Base-by-base conservation (phyloP, 2,113 vertebrate genomes). In the Halichoerus grypus region DNA sequence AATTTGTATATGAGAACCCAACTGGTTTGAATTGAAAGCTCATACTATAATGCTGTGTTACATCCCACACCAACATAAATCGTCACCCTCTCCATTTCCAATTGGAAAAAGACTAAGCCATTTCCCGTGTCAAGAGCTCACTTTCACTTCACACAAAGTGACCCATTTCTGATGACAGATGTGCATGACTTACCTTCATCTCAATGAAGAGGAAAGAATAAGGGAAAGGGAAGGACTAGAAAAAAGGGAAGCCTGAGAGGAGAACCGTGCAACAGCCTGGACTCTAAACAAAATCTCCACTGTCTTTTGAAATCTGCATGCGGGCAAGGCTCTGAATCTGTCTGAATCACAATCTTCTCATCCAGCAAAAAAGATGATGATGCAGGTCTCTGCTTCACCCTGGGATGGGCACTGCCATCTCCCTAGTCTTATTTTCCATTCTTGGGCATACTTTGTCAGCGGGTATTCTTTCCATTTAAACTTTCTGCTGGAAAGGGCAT, bases 341-440 rank as follows among this genome's bases (percentile, higher is more conserved):
- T 88, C 39, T 92, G 89, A 97, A 77, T 95, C 88, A 91, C 53
- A 90, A 4, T 28, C 1, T 22, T 81, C 55, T 96, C 88, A 89
- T 82, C 18, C 4, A 31, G 24, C 12, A 71, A 19, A 72, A 46
- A 16, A 1, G 74, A 91, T 61, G 93, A 88, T 19, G 53, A 13
- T 22, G 59, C 65, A 77, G n/a, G n/a, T 57, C 39, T 39, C 72
- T 36, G 12, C 31, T 83, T 79, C 77, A 72, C 53, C 51, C 26
- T 46, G 1, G 5, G 53, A 55, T 16, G 57, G 59, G 81, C 46
- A 31, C 31, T 31, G 53, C 15, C 79, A n/a, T 16, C 11, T 76
- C 80, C 42, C 77, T 21, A 46, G 67, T 42, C 51, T 65, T n/a
- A 8, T 24, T 80, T 72, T 49, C 53, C 18, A 14, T 18, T 16